Conservation (phyloP, 2,113 vertebrate species). For the Dinomys branickii region DNA sequence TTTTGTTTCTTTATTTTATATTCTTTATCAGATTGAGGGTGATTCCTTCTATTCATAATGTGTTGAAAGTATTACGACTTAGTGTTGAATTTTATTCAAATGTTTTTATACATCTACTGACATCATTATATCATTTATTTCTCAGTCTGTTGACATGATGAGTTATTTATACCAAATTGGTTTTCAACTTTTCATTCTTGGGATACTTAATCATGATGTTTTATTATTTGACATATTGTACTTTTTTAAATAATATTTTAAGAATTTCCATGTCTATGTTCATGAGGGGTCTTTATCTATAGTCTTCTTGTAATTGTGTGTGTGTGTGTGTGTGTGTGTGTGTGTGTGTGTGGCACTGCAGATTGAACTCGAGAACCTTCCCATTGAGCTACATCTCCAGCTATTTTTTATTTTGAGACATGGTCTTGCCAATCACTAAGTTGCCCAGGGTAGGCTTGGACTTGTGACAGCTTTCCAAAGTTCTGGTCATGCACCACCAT, state of each 20-base stretch:
- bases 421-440: background rate
- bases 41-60: background rate
- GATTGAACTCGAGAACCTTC: background rate
- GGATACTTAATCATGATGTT: background rate
- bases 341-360: background rate
- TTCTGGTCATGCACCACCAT: background rate
- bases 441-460: background rate
- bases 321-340: too few species aligned
- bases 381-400: background rate
- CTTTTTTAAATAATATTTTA: background rate
- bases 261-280: background rate
- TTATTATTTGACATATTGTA: background rate
- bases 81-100: background rate
- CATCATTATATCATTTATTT: background rate
- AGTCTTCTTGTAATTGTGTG: background rate
- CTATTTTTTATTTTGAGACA: background rate
- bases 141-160: background rate
- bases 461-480: background rate
- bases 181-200: constrained; percentile 4
- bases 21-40: background rate
- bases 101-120: background rate
- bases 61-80: background rate
- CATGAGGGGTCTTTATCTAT: background rate
- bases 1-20: background rate
- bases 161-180: background rate